A percentile compares a stretch with the other conserved stretches of the same genome.
phyloP scores from a whole-genome alignment of 2,113 vertebrate species.

The Chamaea fasciata region DNA sequence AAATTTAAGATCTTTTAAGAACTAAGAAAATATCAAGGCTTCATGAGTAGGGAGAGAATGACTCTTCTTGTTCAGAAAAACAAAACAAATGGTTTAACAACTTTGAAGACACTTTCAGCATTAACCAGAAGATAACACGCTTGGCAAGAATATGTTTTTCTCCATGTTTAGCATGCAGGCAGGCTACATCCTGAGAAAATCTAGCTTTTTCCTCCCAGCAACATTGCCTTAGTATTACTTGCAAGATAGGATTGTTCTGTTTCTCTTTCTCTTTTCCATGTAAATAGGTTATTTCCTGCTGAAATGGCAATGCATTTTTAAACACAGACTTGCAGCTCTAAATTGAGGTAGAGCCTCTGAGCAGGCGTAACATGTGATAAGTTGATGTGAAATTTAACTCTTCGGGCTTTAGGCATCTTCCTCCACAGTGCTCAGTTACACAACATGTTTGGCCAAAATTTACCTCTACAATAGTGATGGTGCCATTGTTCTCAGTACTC shows the following conservation, averaged over 20 bases:
- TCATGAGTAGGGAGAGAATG: not conserved
- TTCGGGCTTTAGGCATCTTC: not conserved
- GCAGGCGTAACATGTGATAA: not conserved
- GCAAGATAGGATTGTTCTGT: not conserved
- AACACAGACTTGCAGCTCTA: not conserved
- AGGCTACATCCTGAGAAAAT: not conserved
- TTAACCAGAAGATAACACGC: not conserved
- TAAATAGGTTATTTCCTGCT: not conserved
- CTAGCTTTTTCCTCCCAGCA: not conserved
- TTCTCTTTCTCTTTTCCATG: not conserved
- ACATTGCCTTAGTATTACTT: not conserved
- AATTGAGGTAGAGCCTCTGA: not conserved
- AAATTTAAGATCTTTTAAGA: not conserved
- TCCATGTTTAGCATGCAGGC: not conserved
- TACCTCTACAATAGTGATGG: not conserved
- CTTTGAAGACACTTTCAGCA: not conserved
- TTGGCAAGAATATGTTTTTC: not conserved
- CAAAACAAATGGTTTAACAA: not conserved
- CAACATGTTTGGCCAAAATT: not conserved
- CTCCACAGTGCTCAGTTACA: not conserved
- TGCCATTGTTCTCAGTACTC: not conserved
- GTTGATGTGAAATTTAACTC: not conserved
- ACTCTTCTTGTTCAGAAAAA: not conserved
- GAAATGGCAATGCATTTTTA: not conserved
- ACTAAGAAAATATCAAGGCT: not conserved